A percentile compares a stretch with the other conserved stretches of the same genome.
phyloP scores from a whole-genome alignment of 2,797 vertebrate genomes.

The Enteromius radiatus region DNA sequence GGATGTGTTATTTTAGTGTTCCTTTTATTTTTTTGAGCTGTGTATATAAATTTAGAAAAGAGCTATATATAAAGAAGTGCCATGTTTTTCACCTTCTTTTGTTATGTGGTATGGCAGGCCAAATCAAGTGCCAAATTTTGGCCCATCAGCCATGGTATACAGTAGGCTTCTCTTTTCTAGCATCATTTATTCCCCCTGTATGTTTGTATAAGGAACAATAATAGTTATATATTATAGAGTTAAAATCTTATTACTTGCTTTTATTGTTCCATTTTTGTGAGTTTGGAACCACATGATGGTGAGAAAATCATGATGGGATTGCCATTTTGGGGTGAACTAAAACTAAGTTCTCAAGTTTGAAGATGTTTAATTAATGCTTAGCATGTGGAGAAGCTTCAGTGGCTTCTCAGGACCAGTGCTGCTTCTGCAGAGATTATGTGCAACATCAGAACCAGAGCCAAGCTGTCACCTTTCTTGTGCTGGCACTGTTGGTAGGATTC shows the following conservation, averaged over 20 bases:
- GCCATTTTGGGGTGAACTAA: neutral
- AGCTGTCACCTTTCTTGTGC: constrained; percentile 18
- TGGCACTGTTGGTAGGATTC: neutral
- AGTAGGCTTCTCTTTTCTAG: too few relatives aligned
- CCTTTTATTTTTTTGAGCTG: too few relatives aligned
- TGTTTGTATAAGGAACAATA: neutral
- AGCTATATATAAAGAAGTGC: neutral
- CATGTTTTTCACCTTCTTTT: neutral
- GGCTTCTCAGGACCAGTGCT: neutral
- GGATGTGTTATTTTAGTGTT: too few relatives aligned
- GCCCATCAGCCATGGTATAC: too few relatives aligned
- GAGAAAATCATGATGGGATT: neutral
- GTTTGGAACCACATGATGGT: neutral
- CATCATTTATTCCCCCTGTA: too few relatives aligned
- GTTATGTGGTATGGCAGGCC: neutral
- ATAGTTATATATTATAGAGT: neutral
- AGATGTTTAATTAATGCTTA: constrained; percentile 14
- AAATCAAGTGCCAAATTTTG: too few relatives aligned
- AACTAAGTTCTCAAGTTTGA: constrained; percentile 3
- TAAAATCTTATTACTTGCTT: neutral
- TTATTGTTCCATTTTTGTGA: neutral
- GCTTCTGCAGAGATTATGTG: constrained; percentile 14
- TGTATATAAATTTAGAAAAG: too few relatives aligned
- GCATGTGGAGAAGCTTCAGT: neutral
- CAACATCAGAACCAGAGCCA: constrained; percentile 18